Conservation (phyloP, 2,113 vertebrate genomes). For the Theropithecus gelada region DNA sequence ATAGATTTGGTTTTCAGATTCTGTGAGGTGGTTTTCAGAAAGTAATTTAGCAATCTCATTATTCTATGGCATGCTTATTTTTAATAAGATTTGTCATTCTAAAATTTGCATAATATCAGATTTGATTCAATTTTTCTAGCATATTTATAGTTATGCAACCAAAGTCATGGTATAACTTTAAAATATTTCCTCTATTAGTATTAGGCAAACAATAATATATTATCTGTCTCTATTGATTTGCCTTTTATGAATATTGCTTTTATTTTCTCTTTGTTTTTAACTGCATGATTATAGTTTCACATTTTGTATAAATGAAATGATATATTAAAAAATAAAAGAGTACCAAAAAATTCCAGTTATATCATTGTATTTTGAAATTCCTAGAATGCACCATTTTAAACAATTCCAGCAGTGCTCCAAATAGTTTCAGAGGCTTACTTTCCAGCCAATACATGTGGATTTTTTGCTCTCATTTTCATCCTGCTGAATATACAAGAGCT, state of each 20-base stretch:
- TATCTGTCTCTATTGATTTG: too few species aligned
- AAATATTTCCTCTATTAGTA: too few species aligned
- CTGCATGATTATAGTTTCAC: not conserved
- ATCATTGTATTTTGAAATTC: not conserved
- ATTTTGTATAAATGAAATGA: not conserved
- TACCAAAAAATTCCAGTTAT: not conserved
- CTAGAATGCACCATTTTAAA: not conserved
- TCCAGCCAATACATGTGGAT: fast-evolving
- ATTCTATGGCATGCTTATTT: not conserved
- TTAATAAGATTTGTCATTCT: not conserved
- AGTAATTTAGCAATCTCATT: too few species aligned
- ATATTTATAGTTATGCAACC: too few species aligned
- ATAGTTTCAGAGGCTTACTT: not conserved
- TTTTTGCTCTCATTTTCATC: not conserved
- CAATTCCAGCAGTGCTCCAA: fast-evolving
- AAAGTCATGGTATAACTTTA: too few species aligned
- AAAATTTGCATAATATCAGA: not conserved
- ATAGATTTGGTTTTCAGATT: too few species aligned
- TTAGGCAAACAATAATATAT: too few species aligned
- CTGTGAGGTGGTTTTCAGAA: too few species aligned
- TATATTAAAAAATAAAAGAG: not conserved
- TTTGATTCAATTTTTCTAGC: too few species aligned
- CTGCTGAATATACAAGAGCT: not conserved
- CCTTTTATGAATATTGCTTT: not conserved
- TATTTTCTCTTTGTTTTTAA: not conserved